Evolutionary conservation across 2,797 vertebrate species (phyloP).

Genomic region (Manis javanica): DNA sequence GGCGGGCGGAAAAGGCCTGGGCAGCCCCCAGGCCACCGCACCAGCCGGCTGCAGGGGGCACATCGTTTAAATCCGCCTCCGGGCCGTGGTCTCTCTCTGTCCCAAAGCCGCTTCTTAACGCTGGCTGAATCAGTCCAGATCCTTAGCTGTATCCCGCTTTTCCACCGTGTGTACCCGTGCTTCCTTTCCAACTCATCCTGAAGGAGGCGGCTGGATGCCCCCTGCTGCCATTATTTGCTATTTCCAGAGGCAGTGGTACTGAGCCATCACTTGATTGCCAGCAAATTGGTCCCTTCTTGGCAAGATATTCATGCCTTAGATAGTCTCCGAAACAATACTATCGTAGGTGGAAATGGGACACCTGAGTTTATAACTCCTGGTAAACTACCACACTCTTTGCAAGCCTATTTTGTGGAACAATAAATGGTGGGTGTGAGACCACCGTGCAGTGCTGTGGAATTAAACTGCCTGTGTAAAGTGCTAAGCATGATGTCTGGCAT

Average conservation of each 20-base stretch:
- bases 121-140: neutral
- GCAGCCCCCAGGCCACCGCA: neutral
- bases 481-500: neutral
- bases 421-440: neutral
- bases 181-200: neutral
- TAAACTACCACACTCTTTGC: neutral
- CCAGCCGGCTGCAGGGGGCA: neutral
- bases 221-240: neutral
- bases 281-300: neutral
- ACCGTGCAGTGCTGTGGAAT: neutral
- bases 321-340: neutral
- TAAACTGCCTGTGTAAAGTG: neutral
- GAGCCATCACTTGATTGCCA: neutral
- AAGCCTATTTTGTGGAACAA: neutral
- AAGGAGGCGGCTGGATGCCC: neutral
- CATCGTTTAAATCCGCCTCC: neutral
- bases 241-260: neutral
- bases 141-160: neutral
- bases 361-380: neutral
- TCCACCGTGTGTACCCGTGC: neutral
- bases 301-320: neutral
- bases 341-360: neutral
- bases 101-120: neutral
- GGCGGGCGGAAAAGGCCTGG: neutral
- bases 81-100: neutral